A percentile compares a stretch with the other conserved stretches of the same genome.
phyloP scores from a whole-genome alignment of 1,140 invertebrate species.

The Eriocheir sinensis region DNA sequence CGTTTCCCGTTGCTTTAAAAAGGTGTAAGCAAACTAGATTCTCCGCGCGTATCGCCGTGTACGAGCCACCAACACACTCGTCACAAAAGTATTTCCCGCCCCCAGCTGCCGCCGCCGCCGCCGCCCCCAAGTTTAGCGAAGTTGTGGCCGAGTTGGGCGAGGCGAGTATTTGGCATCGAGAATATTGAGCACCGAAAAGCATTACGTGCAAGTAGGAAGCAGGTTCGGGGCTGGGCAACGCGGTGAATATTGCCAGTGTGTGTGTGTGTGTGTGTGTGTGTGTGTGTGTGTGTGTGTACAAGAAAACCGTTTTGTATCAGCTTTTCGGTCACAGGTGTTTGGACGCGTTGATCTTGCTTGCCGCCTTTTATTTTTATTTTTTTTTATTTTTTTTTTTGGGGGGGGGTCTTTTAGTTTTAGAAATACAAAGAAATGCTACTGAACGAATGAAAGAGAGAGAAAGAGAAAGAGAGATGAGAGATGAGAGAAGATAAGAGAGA shows the following conservation, averaged over 20 bases:
- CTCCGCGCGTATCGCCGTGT: neutral
- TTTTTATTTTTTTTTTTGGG: neutral
- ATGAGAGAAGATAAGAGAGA: neutral
- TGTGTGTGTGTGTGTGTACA: no score
- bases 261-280: no score
- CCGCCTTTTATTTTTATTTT: neutral
- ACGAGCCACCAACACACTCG: neutral
- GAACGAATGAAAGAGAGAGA: no score
- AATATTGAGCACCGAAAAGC: conserved; percentile 1
- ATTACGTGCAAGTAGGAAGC: neutral
- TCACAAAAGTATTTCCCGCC: neutral
- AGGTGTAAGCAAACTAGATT: neutral
- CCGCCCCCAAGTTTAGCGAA: conserved; percentile 6
- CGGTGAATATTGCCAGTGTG: neutral
- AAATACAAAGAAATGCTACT: neutral
- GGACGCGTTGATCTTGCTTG: neutral
- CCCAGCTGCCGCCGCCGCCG: no score
- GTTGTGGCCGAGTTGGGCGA: neutral
- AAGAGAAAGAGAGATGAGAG: no score
- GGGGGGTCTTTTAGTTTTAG: neutral
- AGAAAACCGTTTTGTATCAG: no score
- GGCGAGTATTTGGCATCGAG: neutral
- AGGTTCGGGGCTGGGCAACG: neutral
- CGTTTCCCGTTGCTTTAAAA: neutral
- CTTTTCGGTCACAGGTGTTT: neutral